Evolutionary conservation across 2,888 invertebrate species (phyloP), one percentile per base, ranked within the genome.

Genomic region (Hemicrepidius hirtus): DNA sequence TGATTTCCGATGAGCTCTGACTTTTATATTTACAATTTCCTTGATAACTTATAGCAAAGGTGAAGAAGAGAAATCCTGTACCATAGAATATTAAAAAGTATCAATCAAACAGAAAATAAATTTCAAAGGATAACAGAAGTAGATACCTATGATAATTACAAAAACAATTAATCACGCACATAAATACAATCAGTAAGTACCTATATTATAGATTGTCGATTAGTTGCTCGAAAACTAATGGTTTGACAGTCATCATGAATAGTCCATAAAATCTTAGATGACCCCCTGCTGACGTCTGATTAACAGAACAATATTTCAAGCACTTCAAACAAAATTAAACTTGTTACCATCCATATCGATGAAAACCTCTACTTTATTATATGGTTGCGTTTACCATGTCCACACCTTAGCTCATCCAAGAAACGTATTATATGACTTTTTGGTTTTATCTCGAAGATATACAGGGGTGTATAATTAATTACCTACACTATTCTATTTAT

Each of bases 131-230:
- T 28, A 46, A 46, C 20, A 46, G 16, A 53, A 53, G 28, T 53
- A 53, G 37, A 57, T 40, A 37, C 20, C 12, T 40, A 21, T 20
- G 16, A 12, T 68, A 64, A 75, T 75, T 75, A 75, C 71, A 18
- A 65, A 64, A 59, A 66, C 53, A 68, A 75, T 75, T 75, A 75
- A 75, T 75, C 75, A 74, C 66, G 67, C 55, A 53, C 62, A 20
- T 21, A 71, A 70, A 75, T 75, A 69, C 53, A 70, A 71, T 73
- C 75, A 62, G 40, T 59, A 35, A 32, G 21, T 57, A 57, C 57
- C 28, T 10, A 20, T 20, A 74, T 16, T 10, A 20, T 20, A 74
- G 74, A 73, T 70, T 66, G 69, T 67, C 70, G 59, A 75, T 73
- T 57, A 28, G 65, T 57, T 60, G 53, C 64, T 40, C 60, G 72